Percentiles rank a stretch among this genome's conserved stretches.
Conservation (phyloP, 1,140 invertebrate genomes). For the Zaprionus lachaisei region DNA sequence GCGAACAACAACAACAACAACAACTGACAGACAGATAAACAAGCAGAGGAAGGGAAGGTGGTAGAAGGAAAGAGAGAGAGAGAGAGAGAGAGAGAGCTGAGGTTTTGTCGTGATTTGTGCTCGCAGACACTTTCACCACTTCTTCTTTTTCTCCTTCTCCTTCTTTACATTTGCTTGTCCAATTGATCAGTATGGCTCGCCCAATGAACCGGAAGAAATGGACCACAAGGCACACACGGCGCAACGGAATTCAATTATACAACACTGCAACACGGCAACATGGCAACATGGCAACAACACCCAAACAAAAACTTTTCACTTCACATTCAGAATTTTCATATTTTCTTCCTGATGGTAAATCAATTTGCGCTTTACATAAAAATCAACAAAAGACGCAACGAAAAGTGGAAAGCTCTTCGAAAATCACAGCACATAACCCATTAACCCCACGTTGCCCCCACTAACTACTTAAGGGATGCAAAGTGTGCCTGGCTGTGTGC, state of each 20-base stretch:
- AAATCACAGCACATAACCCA: constrained; percentile 79
- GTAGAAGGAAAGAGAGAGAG: background rate
- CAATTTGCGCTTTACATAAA: constrained; percentile 76
- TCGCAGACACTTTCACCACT: constrained; percentile 16
- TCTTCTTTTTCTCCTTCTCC: background rate
- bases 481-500: background rate
- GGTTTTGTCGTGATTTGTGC: constrained; percentile 28
- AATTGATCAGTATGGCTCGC: background rate
- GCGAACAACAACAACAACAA: constrained; percentile 66
- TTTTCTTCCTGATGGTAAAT: constrained; percentile 66
- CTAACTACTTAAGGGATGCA: constrained; percentile 52
- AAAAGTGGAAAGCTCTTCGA: constrained; percentile 36
- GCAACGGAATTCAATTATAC: constrained; percentile 38
- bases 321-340: constrained; percentile 34
- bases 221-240: background rate
- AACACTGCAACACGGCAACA: constrained; percentile 5
- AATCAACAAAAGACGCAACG: constrained; percentile 61
- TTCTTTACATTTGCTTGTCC: background rate
- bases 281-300: background rate
- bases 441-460: constrained; percentile 65
- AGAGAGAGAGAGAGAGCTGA: background rate
- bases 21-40: constrained; percentile 23
- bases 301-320: constrained; percentile 10
- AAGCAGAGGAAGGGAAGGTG: background rate
- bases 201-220: constrained; percentile 18